phyloP scores from a whole-genome alignment of 2,888 invertebrate genomes.

The Mycalesis mineus region DNA sequence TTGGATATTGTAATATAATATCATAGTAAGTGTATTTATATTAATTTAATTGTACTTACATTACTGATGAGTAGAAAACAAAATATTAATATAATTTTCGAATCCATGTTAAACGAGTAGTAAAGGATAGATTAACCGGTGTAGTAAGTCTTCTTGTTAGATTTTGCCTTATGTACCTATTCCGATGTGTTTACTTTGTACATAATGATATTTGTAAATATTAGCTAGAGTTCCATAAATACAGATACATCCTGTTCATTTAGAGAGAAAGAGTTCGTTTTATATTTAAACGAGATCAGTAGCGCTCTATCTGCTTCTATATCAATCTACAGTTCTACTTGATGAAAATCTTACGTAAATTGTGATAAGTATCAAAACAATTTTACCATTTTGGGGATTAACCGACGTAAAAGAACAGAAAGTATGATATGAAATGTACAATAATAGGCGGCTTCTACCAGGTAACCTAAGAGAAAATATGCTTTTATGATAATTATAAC shows the following conservation, averaged over 20 bases:
- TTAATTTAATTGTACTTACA: constrained; percentile 9
- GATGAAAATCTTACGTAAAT: too few relatives aligned
- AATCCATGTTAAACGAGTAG: constrained; percentile 15
- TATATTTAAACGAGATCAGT: neutral
- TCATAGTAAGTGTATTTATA: too few relatives aligned
- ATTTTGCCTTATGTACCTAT: constrained; percentile 18
- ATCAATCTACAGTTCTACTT: too few relatives aligned
- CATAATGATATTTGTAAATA: neutral
- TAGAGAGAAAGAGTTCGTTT: neutral
- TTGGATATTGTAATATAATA: too few relatives aligned
- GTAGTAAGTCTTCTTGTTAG: constrained; percentile 4
- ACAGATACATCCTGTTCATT: neutral
- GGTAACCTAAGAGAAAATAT: too few relatives aligned
- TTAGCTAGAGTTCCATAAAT: neutral
- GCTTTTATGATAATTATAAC: too few relatives aligned
- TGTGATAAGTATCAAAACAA: too few relatives aligned
- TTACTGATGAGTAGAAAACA: constrained; percentile 7
- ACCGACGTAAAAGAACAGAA: too few relatives aligned
- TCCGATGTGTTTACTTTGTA: neutral
- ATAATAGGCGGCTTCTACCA: too few relatives aligned
- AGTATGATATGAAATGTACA: too few relatives aligned
- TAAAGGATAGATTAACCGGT: constrained; percentile 5
- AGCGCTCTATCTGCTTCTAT: too few relatives aligned
- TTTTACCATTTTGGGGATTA: too few relatives aligned
- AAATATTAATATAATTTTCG: constrained; percentile 20